Conservation (phyloP, 1,140 invertebrate species). For the Trichogramma pretiosum region DNA sequence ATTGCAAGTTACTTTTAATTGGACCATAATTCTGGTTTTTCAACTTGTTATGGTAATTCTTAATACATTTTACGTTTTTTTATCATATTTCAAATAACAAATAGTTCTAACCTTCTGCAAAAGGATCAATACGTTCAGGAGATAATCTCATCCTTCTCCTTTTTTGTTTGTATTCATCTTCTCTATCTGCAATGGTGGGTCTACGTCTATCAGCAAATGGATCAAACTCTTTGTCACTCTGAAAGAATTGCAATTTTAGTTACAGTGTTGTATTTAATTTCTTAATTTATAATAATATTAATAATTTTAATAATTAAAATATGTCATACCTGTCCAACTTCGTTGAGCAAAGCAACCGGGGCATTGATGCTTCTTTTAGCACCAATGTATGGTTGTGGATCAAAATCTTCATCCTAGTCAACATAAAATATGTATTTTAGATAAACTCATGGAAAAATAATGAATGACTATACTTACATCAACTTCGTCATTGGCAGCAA, state of each 20-base stretch:
- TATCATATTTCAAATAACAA: slow-evolving; percentile 22
- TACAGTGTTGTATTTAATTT: background rate
- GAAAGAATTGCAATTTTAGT: slow-evolving; percentile 28
- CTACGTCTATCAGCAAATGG: slow-evolving; percentile 88
- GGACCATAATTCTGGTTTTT: slow-evolving; percentile 9
- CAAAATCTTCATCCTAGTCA: slow-evolving; percentile 81
- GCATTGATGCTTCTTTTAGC: slow-evolving; percentile 73
- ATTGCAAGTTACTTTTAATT: background rate
- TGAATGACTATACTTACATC: slow-evolving; percentile 52
- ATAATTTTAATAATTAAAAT: background rate
- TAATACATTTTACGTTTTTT: slow-evolving; percentile 5
- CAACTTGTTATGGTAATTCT: slow-evolving; percentile 5
- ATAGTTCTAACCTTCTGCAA: slow-evolving; percentile 82
- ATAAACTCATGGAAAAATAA: slow-evolving; percentile 1
- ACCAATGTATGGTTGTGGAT: slow-evolving; percentile 55
- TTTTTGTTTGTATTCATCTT: slow-evolving; percentile 92
- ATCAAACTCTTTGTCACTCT: slow-evolving; percentile 90
- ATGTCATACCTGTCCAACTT: slow-evolving; percentile 67
- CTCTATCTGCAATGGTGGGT: slow-evolving; percentile 86
- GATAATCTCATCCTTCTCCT: slow-evolving; percentile 86
- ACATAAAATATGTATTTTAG: background rate
- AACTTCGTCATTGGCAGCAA: slow-evolving; percentile 84
- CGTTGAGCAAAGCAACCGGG: slow-evolving; percentile 79
- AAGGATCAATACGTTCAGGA: slow-evolving; percentile 91
- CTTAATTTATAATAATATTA: background rate